Evolutionary conservation across 2,113 vertebrate genomes (phyloP).

Genomic region (Poecile atricapillus): DNA sequence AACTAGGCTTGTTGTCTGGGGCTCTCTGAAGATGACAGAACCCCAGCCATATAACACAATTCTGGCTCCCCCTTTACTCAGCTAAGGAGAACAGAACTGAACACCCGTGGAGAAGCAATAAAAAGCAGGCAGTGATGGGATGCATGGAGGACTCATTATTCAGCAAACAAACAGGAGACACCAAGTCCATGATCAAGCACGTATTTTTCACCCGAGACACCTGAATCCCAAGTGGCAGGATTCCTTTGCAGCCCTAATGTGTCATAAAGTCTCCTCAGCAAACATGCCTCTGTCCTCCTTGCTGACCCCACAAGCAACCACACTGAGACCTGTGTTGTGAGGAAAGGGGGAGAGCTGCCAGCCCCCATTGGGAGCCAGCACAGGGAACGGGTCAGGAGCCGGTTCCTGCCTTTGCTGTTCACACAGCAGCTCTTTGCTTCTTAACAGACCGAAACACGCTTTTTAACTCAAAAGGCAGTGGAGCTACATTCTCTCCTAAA

Average conservation of each 20-base stretch:
- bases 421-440: neutral
- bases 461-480: neutral
- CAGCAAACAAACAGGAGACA: neutral
- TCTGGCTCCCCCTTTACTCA: neutral
- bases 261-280: neutral
- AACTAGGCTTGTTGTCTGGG: neutral
- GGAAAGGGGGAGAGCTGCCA: neutral
- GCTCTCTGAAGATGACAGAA: neutral
- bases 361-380: accelerated
- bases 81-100: neutral
- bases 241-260: neutral
- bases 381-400: accelerated
- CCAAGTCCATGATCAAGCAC: neutral
- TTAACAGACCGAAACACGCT: neutral
- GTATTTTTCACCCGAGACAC: neutral
- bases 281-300: neutral
- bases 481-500: neutral
- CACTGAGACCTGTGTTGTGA: accelerated
- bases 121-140: neutral
- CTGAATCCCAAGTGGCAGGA: neutral
- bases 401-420: neutral
- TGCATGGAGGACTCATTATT: neutral
- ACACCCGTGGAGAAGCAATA: neutral
- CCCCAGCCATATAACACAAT: neutral
- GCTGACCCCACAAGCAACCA: accelerated